Conservation (phyloP, 1,140 invertebrate species). For the Sarcophaga bullata region DNA sequence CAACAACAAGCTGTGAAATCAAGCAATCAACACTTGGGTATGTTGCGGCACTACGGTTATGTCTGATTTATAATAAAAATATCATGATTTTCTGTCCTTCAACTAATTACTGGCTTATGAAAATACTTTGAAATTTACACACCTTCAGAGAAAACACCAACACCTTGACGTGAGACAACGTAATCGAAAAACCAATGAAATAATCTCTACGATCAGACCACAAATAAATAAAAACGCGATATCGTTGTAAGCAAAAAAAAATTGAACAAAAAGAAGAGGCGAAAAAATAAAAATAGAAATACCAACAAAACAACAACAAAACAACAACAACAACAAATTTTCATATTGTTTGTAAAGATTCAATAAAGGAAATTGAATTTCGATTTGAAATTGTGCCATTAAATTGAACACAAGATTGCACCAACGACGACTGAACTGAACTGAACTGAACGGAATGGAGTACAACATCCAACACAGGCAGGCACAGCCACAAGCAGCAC, state of each 20-base stretch:
- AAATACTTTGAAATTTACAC: background rate
- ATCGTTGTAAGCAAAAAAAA: too few species aligned
- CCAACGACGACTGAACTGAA: constrained; percentile 33
- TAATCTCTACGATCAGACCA: background rate
- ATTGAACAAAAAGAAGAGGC: too few species aligned
- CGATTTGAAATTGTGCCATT: constrained; percentile 45
- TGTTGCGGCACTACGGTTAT: background rate
- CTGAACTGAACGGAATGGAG: background rate
- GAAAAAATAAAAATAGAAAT: too few species aligned
- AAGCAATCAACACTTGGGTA: background rate
- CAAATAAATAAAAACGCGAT: constrained; percentile 20
- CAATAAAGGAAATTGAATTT: constrained; percentile 49
- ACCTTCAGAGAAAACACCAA: background rate
- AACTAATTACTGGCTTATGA: too few species aligned
- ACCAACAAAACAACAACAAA: background rate
- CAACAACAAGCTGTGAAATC: too few species aligned
- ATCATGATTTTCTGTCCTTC: too few species aligned
- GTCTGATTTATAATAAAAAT: too few species aligned
- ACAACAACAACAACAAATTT: background rate
- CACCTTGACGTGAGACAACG: background rate
- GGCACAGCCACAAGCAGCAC: background rate
- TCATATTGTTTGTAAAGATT: constrained; percentile 41
- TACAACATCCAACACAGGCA: too few species aligned
- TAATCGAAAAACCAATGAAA: background rate
- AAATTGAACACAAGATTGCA: constrained; percentile 51